A percentile compares a stretch with the other conserved stretches of the same genome.
phyloP scores from a whole-genome alignment of 2,113 vertebrate species.

The Donacobius atricapilla region DNA sequence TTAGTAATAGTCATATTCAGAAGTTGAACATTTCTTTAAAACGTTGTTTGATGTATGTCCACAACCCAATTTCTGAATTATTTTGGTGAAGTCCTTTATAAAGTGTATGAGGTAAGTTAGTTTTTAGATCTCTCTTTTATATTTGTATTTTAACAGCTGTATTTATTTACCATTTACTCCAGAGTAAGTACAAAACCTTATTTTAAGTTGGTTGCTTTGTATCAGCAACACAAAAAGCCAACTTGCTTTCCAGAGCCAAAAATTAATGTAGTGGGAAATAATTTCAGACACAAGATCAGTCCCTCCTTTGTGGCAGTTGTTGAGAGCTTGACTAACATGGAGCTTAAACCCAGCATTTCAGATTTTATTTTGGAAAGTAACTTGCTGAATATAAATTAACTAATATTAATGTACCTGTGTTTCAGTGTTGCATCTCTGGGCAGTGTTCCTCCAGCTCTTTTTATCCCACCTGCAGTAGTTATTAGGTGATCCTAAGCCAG shows the following conservation, averaged over 20 bases:
- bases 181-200: not conserved
- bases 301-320: not conserved
- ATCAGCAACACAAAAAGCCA: not conserved
- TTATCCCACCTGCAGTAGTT: not conserved
- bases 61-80: not conserved
- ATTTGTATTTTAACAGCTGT: not conserved
- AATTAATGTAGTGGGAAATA: not conserved
- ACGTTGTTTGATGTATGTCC: rapidly evolving
- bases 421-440: not conserved
- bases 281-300: not conserved
- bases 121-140: not conserved
- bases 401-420: rapidly evolving
- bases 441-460: not conserved
- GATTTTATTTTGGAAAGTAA: not conserved
- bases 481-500: not conserved
- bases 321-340: not conserved
- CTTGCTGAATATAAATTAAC: not conserved
- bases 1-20: not conserved
- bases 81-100: not conserved
- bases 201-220: not conserved
- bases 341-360: not conserved
- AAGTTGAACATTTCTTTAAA: not conserved
- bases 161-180: not conserved
- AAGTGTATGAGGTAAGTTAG: rapidly evolving
- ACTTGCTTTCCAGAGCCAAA: not conserved